Evolutionary conservation across 2,113 vertebrate species (phyloP), one percentile per base, ranked within the genome.

Genomic region (Scartelaos histophorus): DNA sequence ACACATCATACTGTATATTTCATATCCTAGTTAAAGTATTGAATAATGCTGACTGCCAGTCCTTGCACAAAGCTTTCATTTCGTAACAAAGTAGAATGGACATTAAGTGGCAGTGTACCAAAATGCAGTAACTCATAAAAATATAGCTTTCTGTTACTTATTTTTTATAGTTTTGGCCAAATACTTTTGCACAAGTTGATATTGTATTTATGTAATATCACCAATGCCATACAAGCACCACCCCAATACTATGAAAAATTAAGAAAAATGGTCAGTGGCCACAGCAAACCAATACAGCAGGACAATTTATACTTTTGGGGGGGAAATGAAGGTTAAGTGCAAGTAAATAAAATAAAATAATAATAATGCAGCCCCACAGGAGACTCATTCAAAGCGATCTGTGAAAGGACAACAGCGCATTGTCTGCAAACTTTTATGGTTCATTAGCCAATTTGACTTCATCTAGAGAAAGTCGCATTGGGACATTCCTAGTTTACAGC

Each of bases 401-500:
- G 25, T 16, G 24, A 61, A 61, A 61, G 58, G 34, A 61, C 24
- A 58, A 34, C 58, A 61, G 56, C 5, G 22, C 56, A 58, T 58
- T 58, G 56, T 58, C 58, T 61, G 58, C 13, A 61, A 61, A 34
- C 25, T 61, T 29, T 7, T 61, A 61, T 29, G 58, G 25, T 24
- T 58, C 34, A 62, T 62, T 62, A 64, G 34, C 34, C 17, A 38
- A n/a, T 64, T 35, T 35, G 29, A 64, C 34, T 35, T 38, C n/a
- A 38, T 38, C 34, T 17, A 12, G 29, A 64, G 29, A 62, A 62
- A 16, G 34, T 61, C 2, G 61, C 34, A 12, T 43, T 43, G 34
- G 61, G 34, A 38, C 61, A 43, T 38, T 38, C 34, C 61, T 64
- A 64, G 61, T 64, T 64, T 64, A 38, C 61, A 64, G 61, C 61